These are phyloP conservation scores for Leucopternis melanops DNA, from an alignment of 2,113 vertebrate genomes.

Conservation along the genomic window DNA sequence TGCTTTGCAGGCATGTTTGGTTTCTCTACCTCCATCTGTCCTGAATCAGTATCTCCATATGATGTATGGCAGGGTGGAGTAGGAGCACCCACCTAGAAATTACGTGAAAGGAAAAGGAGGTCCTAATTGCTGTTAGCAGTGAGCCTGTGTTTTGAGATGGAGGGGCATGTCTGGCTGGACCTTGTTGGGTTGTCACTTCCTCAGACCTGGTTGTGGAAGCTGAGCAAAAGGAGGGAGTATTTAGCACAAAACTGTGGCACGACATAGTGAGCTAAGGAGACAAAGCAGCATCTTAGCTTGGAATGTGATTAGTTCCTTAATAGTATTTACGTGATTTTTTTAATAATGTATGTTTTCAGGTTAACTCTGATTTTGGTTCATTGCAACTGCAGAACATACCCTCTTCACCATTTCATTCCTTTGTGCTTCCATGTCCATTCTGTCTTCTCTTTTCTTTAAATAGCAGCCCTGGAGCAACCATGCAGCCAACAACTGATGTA, in stretches of 20 bases:
- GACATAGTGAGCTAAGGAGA: neutral
- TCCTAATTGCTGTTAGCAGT: too few relatives aligned
- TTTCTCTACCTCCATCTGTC: too few relatives aligned
- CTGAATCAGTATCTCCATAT: too few relatives aligned
- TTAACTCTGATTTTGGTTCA: neutral
- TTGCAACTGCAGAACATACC: neutral
- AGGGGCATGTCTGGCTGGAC: too few relatives aligned
- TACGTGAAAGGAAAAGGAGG: too few relatives aligned
- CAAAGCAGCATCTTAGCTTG: neutral
- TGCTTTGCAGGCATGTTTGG: too few relatives aligned
- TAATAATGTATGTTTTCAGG: neutral
- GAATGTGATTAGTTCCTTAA: neutral
- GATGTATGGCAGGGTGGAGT: too few relatives aligned
- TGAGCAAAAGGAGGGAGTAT: too few relatives aligned
- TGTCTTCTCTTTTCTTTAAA: neutral
- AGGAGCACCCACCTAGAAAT: too few relatives aligned
- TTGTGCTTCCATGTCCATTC: neutral
- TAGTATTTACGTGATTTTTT: neutral
- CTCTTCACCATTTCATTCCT: neutral
- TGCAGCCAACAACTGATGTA: neutral
- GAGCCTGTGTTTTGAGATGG: too few relatives aligned
- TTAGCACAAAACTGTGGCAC: neutral
- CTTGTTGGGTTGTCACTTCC: too few relatives aligned
- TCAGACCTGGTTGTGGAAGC: too few relatives aligned
- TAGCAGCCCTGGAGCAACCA: neutral